Evolutionary conservation across 2,797 vertebrate species (phyloP).

Genomic region (Okamejei kenojei): DNA sequence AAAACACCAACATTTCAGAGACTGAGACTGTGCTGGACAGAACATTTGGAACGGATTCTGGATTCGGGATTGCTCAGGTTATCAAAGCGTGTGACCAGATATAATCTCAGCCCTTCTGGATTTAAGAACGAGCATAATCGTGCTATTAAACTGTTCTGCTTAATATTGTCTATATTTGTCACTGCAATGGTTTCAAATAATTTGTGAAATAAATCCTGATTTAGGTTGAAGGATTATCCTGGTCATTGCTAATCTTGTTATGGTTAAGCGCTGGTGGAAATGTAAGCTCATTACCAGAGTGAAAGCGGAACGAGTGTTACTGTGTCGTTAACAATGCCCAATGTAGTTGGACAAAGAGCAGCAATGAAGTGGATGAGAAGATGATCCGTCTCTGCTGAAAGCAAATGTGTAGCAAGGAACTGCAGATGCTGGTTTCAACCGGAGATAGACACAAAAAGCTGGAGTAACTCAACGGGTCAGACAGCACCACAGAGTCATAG

Average conservation of each 20-base stretch:
- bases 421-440: not conserved
- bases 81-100: not conserved
- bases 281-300: not conserved
- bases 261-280: not conserved
- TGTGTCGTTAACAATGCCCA: not conserved
- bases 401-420: not conserved
- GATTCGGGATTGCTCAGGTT: not conserved
- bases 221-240: not conserved
- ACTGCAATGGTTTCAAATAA: not conserved
- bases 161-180: not conserved
- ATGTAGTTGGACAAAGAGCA: not conserved
- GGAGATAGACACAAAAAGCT: too few species aligned
- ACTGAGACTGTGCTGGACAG: too few species aligned
- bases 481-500: too few species aligned
- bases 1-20: too few species aligned
- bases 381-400: not conserved
- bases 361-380: not conserved
- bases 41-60: too few species aligned
- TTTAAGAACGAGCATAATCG: not conserved
- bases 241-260: not conserved
- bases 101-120: not conserved
- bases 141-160: too few species aligned
- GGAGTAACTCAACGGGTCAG: too few species aligned
- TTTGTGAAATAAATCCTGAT: not conserved
- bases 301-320: not conserved